phyloP scores from a whole-genome alignment of 64 coral and sea anemone genomes.

The Hydrozoanthus tunicans region DNA sequence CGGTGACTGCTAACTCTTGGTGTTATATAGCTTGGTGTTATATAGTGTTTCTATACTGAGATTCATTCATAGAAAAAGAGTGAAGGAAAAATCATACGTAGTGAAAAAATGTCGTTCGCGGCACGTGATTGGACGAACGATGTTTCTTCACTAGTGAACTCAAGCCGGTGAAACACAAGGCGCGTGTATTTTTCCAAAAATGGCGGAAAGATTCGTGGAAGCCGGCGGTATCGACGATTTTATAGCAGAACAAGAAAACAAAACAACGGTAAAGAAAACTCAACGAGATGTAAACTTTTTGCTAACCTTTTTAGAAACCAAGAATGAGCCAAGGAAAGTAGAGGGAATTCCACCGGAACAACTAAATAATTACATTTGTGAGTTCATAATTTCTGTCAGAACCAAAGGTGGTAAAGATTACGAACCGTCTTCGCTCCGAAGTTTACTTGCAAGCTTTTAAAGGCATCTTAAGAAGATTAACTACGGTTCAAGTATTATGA shows the following conservation, averaged over 20 bases:
- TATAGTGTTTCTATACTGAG: no score
- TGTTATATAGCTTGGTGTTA: no score
- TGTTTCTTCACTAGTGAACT: no score
- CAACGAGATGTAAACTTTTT: conserved; percentile 33
- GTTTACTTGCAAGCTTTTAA: conserved; percentile 64
- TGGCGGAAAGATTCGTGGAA: not conserved
- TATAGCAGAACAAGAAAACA: not conserved
- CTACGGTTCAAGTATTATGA: no score
- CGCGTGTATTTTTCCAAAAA: not conserved
- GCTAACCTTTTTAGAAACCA: conserved; percentile 5
- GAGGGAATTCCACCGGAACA: conserved; percentile 34
- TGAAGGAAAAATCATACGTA: no score
- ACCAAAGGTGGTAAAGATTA: conserved; percentile 51
- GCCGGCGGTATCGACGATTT: not conserved
- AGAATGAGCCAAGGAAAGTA: conserved; percentile 53
- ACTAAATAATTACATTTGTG: conserved; percentile 52
- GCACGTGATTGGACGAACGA: no score
- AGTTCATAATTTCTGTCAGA: conserved; percentile 56
- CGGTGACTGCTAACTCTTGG: no score
- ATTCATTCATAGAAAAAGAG: no score
- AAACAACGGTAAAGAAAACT: conserved; percentile 52
- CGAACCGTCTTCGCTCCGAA: conserved; percentile 48
- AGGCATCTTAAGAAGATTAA: conserved; percentile 29
- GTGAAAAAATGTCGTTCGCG: no score
- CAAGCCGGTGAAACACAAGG: no score